Evolutionary conservation across 92 coral and sea anemone genomes (phyloP), one percentile per base, ranked within the genome.

Genomic region (Zoanthus gigantus): DNA sequence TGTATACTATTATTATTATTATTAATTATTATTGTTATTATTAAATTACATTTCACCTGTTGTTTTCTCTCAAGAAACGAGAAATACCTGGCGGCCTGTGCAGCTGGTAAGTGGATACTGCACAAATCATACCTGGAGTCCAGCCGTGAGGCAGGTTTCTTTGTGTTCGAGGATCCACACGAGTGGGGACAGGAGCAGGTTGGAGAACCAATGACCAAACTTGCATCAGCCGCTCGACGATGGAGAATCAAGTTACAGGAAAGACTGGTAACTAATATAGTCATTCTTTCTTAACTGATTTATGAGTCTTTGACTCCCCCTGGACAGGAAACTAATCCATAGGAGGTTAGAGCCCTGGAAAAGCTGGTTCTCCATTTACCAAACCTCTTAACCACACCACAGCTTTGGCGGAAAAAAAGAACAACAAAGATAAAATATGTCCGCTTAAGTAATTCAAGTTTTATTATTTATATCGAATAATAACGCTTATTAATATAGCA

Each of bases 21-120:
- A 4, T 47, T 47, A 50, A 58, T 63, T 18, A 5, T 63, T 28
- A 8, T 63, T 63, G 6, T 23, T 63, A 9, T 63, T 61, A 1
- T 61, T 63, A 5, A 0, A 60, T 63, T 63, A 63, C 28, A 16
- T 63, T 30, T 63, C 9, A n/a, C 32, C 69, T 23, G 29, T 63
- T 63, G 23, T 23, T 63, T 8, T 60, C 66, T 63, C 69, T 28
- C 8, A 16, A 97, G 99, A 71, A 97, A 95, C 87, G 99, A 97
- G 88, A 97, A 97, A 85, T 95, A 92, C 89, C 89, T 97, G 66
- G 96, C 99, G 46, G 96, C 99, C 4, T 92, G 96, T 65, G 98
- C 98, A 4, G 99, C 99, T 46, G 99, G 98, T 4, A 97, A 93
- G 89, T 97, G 99, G 99, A 94, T 97, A 45, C 93, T 97, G 2